phyloP scores from a whole-genome alignment of 2,888 invertebrate genomes.

The Phymatocera aterrima region DNA sequence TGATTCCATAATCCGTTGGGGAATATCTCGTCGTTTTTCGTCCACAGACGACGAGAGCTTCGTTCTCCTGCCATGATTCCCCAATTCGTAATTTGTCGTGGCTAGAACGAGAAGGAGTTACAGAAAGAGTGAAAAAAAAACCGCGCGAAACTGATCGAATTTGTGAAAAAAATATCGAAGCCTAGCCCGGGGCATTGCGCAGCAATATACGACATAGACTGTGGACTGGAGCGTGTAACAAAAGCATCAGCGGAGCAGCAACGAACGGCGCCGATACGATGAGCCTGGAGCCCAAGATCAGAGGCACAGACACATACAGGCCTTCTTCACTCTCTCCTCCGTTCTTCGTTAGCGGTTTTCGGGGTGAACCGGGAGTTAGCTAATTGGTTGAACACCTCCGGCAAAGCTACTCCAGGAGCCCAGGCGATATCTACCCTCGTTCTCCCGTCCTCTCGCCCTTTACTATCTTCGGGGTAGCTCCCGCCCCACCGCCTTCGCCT shows the following conservation, averaged over 20 bases:
- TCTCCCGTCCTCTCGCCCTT: neutral
- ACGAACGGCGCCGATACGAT: conserved; percentile 30
- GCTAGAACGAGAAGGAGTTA: neutral
- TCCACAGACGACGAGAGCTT: too few relatives aligned
- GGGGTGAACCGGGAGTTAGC: conserved; percentile 68
- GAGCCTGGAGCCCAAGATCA: neutral
- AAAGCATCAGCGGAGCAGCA: conserved; percentile 14
- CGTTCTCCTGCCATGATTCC: too few relatives aligned
- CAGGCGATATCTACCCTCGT: conserved; percentile 56
- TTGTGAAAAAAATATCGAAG: conserved; percentile 46
- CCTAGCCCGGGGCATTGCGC: conserved; percentile 21
- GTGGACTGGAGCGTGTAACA: conserved; percentile 26
- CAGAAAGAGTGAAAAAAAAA: conserved; percentile 35
- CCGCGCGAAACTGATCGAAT: neutral
- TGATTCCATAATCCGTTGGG: too few relatives aligned
- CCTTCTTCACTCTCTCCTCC: conserved; percentile 50
- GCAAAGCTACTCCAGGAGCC: conserved; percentile 64
- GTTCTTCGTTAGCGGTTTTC: conserved; percentile 67
- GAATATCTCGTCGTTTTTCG: too few relatives aligned
- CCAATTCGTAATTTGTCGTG: neutral
- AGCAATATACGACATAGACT: too few relatives aligned
- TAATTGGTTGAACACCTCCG: conserved; percentile 71
- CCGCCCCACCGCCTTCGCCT: neutral
- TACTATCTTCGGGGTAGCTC: neutral
- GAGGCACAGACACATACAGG: neutral